Base-by-base conservation (phyloP, 2,797 vertebrate genomes). In the Eurystomus glaucurus region DNA sequence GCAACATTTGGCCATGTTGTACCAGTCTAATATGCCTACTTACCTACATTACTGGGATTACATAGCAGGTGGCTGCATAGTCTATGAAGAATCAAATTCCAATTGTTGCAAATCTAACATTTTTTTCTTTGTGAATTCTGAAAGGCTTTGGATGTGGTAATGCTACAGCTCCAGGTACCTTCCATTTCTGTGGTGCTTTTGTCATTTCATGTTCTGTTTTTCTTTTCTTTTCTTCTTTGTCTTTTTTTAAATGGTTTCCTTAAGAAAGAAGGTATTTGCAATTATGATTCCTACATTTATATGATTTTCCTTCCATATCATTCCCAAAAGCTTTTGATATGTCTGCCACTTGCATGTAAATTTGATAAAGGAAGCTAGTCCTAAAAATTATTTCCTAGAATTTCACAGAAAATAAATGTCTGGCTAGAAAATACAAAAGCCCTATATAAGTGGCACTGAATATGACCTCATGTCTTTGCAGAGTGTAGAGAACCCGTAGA, bases 401-500 rank as follows among this genome's bases (percentile, higher is more conserved):
- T 68, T 55, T 55, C 21, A 52, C 17, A 52, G 37, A 55, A 71
- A 81, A 43, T 11, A 43, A 37, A 48, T 25, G 1, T 14, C 22
- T 60, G 11, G 10, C 35, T 28, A 76, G 70, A 75, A 50, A 46
- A 23, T 3, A 39, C 1, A 64, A 60, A 75, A 48, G 1, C 4
- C 7, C 7, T 26, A 5, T 9, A 50, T 28, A 64, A 74, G 6
- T 48, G 4, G 3, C 7, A 46, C 14, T 46, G n/a, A 57, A 79
- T 50, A 61, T 65, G 11, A 39, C n/a, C 31, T 91, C 39, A 35
- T 1, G 1, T 17, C 21, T 86, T 80, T 46, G 25, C 25, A 82
- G 55, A 54, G 11, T n/a, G 5, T n/a, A n/a, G 48, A 62, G 35
- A 74, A 60, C 6, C 1, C 0, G 0, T 14, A 35, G 8, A 48